phyloP scores from a whole-genome alignment of 2,113 vertebrate species.

The Catharus bicknelli region DNA sequence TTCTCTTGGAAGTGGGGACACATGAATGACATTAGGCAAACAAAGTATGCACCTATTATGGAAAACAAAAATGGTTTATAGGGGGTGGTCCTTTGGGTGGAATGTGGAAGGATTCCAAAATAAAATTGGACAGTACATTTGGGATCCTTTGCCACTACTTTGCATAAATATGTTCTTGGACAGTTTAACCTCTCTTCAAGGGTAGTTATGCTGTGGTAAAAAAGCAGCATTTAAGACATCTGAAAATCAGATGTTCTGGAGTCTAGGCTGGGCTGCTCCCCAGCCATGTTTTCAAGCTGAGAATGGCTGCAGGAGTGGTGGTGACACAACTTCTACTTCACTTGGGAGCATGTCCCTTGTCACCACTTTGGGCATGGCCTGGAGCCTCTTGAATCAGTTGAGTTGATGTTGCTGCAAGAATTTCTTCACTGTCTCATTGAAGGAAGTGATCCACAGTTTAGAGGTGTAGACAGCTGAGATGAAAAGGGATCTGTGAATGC shows the following conservation, averaged over 20 bases:
- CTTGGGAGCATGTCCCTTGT: not conserved
- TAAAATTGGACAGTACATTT: not conserved
- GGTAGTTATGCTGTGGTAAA: not conserved
- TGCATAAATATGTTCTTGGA: not conserved
- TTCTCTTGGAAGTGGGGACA: not conserved
- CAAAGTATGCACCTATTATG: not conserved
- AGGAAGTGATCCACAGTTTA: not conserved
- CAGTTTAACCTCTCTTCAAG: not conserved
- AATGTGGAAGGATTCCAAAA: not conserved
- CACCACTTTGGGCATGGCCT: not conserved
- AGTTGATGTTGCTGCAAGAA: not conserved
- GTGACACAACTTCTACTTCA: not conserved
- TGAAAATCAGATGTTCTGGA: not conserved
- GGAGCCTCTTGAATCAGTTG: not conserved
- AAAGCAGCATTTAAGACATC: not conserved
- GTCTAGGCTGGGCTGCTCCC: not conserved
- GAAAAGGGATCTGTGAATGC: not conserved
- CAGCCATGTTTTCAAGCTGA: not conserved
- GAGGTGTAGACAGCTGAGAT: not conserved
- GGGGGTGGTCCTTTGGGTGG: not conserved
- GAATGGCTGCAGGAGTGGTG: not conserved
- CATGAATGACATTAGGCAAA: not conserved
- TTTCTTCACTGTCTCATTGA: not conserved
- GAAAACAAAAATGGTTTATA: not conserved
- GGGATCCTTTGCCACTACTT: not conserved